These are phyloP conservation scores for Hippasteria phrygiana DNA, from an alignment of 53 echinoderm and acorn worm species.

Conservation along the genomic window DNA sequence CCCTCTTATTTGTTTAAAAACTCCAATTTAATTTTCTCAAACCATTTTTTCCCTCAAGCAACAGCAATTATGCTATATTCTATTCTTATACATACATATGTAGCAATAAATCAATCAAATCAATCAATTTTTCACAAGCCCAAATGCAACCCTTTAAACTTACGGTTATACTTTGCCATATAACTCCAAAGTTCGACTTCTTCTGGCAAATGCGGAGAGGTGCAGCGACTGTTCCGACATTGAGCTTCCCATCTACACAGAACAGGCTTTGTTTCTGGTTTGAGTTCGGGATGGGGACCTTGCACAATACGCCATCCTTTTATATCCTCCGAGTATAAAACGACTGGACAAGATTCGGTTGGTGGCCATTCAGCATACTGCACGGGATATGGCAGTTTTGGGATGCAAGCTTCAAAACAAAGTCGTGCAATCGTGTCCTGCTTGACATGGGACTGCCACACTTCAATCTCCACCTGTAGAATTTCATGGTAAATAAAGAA, in stretches of 20 bases:
- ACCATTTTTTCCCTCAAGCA: no score
- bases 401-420: not conserved
- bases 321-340: constrained; percentile 31
- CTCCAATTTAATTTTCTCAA: no score
- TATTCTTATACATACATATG: no score
- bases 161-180: constrained; percentile 70
- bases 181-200: constrained; percentile 86
- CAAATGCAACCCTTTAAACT: constrained; percentile 18
- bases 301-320: constrained; percentile 65
- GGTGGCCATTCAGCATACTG: constrained; percentile 5
- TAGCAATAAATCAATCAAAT: not conserved
- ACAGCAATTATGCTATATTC: no score
- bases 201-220: constrained; percentile 77
- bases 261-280: constrained; percentile 43
- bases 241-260: constrained; percentile 60
- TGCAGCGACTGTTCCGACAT: constrained; percentile 74
- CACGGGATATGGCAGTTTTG: constrained; percentile 68
- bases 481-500: not conserved
- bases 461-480: constrained; percentile 65
- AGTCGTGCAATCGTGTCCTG: constrained; percentile 56
- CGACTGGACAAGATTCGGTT: constrained; percentile 60
- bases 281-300: constrained; percentile 62
- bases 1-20: no score
- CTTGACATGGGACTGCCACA: constrained; percentile 70
- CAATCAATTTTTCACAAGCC: not conserved